Base-by-base conservation (phyloP, 2,888 invertebrate species). In the Diarsia brunnea region DNA sequence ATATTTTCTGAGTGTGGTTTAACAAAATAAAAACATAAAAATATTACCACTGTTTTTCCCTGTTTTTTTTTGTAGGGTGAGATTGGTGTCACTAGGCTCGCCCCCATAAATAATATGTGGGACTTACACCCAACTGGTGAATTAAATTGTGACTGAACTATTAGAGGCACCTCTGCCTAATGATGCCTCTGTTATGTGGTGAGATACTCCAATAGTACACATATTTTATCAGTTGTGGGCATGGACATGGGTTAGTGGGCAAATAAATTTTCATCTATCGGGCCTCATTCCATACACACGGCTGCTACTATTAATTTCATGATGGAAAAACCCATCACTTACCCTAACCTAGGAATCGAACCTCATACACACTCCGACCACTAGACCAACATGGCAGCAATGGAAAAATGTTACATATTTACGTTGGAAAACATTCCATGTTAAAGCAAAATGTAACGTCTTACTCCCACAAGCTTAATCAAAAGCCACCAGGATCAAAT, bases 391-490 rank as follows among this genome's bases (percentile, higher is more conserved):
- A 4, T 14, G 24, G 10, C 14, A 11, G 24, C 12, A 24, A 4
- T n/a, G 12, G 12, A n/a, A 53, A n/a, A 12, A n/a, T n/a, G 1
- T n/a, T n/a, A 21, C 4, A 53, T n/a, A 10, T 51, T 4, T 2
- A 16, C 10, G 4, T 27, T 10, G 24, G 0, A 58, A 27, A 27
- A 19, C 65, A 43, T 64, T 24, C 43, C 24, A 24, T 38, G 3
- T 24, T 47, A 43, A 66, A 67, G 58, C 38, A 65, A 64, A 78
- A 45, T 53, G 38, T 69, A 78, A 45, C 49, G 38, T 69, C 51
- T 84, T n/a, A n/a, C n/a, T 43, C 11, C 38, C 14, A 68, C 38
- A 72, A 70, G 49, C 27, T 64, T 55, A 70, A 60, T 70, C 69
- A 76, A 68, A 64, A 75, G 66, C 58, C 53, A 38, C 38, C 27